Percentiles rank a stretch among this genome's conserved stretches.
phyloP scores from a whole-genome alignment of 1,140 invertebrate species.

The Charaxes varanes region DNA sequence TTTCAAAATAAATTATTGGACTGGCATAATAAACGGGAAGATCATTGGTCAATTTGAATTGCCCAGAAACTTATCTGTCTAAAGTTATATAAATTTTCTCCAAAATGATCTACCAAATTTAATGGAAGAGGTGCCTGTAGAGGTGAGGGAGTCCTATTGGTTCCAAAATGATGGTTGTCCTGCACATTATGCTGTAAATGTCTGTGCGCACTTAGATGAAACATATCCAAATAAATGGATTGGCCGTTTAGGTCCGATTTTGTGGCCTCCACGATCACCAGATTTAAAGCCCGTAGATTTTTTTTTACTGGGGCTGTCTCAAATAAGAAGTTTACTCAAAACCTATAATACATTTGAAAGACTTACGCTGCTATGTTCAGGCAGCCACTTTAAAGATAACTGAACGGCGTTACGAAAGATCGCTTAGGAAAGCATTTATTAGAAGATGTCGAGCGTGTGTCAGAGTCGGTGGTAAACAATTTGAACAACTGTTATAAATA shows the following conservation, averaged over 20 bases:
- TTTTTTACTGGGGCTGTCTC: too few species aligned
- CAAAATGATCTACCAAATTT: slow-evolving; percentile 18
- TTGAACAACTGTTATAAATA: slow-evolving; percentile 8
- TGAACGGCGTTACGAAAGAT: too few species aligned
- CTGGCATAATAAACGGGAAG: neutral
- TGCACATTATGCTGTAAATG: neutral
- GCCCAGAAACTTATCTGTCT: neutral
- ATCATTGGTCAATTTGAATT: slow-evolving; percentile 2
- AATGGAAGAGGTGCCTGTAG: slow-evolving; percentile 12
- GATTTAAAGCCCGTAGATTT: too few species aligned
- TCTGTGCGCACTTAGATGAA: too few species aligned
- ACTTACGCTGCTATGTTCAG: too few species aligned
- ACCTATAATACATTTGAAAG: too few species aligned
- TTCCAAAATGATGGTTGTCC: slow-evolving; percentile 3
- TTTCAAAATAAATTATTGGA: neutral
- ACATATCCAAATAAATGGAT: too few species aligned
- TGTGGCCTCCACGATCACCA: too few species aligned
- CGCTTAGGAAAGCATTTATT: neutral
- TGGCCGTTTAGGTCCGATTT: too few species aligned
- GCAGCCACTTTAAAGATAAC: too few species aligned
- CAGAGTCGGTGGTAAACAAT: slow-evolving; percentile 3
- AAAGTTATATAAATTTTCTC: slow-evolving; percentile 23
- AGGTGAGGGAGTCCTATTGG: slow-evolving; percentile 28
- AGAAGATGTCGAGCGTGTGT: slow-evolving; percentile 3
- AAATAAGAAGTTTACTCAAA: too few species aligned